phyloP scores from a whole-genome alignment of 2,113 vertebrate genomes.

The Cebus imitator region DNA sequence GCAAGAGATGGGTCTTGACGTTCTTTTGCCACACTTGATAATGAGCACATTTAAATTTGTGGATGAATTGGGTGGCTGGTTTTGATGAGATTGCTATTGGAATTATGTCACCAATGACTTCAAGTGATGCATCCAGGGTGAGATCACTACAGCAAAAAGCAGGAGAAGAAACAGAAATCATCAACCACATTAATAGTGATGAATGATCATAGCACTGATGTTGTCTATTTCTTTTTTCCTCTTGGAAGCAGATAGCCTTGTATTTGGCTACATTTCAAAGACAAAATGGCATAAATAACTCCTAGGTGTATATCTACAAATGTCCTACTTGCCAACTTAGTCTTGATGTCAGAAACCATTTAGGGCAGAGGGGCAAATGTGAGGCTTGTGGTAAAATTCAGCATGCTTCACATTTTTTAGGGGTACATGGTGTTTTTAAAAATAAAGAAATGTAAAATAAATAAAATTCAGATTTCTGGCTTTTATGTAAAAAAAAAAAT shows the following conservation, averaged over 20 bases:
- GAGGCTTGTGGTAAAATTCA: conserved; percentile 34
- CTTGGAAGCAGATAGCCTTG: conserved; percentile 25
- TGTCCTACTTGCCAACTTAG: neutral
- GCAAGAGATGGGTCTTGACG: neutral
- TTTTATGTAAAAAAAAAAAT: neutral
- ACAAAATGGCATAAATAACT: conserved; percentile 43
- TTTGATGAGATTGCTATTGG: conserved; percentile 79
- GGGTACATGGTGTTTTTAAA: neutral
- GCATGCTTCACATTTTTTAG: neutral
- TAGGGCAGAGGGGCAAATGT: neutral
- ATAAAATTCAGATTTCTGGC: neutral
- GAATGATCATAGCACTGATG: conserved; percentile 52
- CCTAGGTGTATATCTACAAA: neutral
- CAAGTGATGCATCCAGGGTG: conserved; percentile 60
- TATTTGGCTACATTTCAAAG: conserved; percentile 47
- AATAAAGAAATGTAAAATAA: neutral
- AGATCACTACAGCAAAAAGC: conserved; percentile 57
- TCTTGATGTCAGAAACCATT: neutral
- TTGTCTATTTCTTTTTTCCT: neutral
- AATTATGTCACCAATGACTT: conserved; percentile 73
- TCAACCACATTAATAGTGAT: conserved; percentile 53
- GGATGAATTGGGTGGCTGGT: conserved; percentile 73
- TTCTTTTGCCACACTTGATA: conserved; percentile 57
- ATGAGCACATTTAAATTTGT: conserved; percentile 71
- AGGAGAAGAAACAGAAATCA: conserved; percentile 57